phyloP scores from a whole-genome alignment of 2,888 invertebrate genomes.

The Epinotia bilunana region DNA sequence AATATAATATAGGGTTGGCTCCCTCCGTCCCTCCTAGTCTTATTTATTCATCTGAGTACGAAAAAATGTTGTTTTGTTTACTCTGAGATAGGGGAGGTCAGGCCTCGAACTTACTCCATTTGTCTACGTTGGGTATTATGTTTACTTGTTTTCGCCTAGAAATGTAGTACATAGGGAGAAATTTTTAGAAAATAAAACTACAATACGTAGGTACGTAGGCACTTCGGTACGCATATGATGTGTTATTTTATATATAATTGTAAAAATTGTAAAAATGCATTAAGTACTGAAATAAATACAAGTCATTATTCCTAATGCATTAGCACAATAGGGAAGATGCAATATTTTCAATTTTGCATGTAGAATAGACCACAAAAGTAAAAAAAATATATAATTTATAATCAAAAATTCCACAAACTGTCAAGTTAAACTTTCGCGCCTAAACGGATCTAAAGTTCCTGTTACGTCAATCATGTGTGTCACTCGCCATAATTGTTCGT shows the following conservation, averaged over 20 bases:
- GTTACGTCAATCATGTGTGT: too few relatives aligned
- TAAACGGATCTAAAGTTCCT: too few relatives aligned
- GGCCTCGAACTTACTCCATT: constrained; percentile 64
- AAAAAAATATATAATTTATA: too few relatives aligned
- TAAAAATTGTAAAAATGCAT: too few relatives aligned
- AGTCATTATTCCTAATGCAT: too few relatives aligned
- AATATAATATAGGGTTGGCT: constrained; percentile 71
- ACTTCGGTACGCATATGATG: neutral
- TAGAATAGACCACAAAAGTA: too few relatives aligned
- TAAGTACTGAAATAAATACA: too few relatives aligned
- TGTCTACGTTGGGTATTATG: constrained; percentile 70
- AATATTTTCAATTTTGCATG: too few relatives aligned
- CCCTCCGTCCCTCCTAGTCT: constrained; percentile 77
- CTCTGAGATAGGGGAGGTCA: constrained; percentile 65
- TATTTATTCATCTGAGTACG: constrained; percentile 82
- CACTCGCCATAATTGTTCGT: too few relatives aligned
- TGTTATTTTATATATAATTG: neutral
- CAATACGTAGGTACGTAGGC: neutral
- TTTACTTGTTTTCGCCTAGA: constrained; percentile 64
- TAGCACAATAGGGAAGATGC: too few relatives aligned
- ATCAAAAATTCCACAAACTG: too few relatives aligned
- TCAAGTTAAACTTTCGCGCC: too few relatives aligned
- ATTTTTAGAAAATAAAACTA: neutral
- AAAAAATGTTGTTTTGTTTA: constrained; percentile 83
- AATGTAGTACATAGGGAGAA: neutral